Conservation (phyloP, 1,140 invertebrate genomes). For the Lordiphosa clarofinis region DNA sequence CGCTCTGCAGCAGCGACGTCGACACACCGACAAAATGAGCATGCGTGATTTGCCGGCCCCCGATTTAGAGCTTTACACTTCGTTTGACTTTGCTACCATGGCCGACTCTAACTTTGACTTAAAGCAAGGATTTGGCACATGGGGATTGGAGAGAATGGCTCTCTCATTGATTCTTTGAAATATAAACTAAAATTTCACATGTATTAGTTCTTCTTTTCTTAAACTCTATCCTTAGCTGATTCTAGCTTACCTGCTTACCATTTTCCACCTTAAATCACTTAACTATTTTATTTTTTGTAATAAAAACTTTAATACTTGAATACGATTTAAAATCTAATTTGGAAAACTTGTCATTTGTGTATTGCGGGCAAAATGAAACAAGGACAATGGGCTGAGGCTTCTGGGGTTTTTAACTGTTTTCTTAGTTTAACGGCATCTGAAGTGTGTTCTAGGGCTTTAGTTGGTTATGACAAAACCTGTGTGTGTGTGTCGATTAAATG, state of each 20-base stretch:
- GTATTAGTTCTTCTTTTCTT: too few species aligned
- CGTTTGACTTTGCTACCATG: too few species aligned
- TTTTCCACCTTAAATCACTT: not conserved
- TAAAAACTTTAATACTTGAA: constrained; percentile 77
- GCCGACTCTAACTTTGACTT: too few species aligned
- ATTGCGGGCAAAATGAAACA: constrained; percentile 48
- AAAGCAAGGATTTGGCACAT: too few species aligned
- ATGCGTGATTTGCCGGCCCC: too few species aligned
- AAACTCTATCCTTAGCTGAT: too few species aligned
- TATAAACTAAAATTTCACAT: too few species aligned
- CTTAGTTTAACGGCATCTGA: constrained; percentile 2
- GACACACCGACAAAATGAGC: too few species aligned
- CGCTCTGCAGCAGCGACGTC: too few species aligned
- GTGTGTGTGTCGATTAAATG: constrained; percentile 27
- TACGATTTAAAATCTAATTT: constrained; percentile 74
- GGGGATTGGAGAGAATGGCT: too few species aligned
- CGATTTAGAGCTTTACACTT: too few species aligned
- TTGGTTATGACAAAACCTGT: constrained; percentile 1
- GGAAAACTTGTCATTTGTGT: constrained; percentile 69
- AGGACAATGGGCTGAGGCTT: constrained; percentile 8
- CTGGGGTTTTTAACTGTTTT: constrained; percentile 6
- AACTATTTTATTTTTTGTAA: constrained; percentile 44
- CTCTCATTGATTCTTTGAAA: too few species aligned
- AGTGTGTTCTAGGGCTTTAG: not conserved
- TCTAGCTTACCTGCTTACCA: not conserved